Conservation (phyloP, 2,113 vertebrate genomes). For the Nyctereutes procyonoides region DNA sequence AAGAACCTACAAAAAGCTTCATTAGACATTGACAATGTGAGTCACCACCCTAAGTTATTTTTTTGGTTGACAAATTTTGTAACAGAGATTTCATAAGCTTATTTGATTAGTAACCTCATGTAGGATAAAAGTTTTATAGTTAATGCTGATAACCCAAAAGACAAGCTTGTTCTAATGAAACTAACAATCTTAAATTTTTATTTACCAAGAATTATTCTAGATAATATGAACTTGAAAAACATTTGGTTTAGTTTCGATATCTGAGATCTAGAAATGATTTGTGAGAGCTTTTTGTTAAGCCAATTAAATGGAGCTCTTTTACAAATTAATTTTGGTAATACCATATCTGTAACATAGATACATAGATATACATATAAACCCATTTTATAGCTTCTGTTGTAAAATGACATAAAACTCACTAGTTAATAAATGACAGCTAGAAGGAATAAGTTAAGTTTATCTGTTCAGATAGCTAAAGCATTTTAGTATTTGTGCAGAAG, state of each 20-base stretch:
- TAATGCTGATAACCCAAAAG: background rate
- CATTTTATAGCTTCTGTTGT: background rate
- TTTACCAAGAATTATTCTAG: background rate
- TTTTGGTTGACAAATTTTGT: background rate
- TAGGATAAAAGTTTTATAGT: background rate
- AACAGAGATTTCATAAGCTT: background rate
- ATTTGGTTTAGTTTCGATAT: background rate
- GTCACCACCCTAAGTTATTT: background rate
- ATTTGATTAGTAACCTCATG: background rate
- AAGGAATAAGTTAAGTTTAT: background rate
- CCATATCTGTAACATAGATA: background rate
- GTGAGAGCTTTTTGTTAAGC: background rate
- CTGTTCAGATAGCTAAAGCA: background rate
- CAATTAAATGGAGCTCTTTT: background rate
- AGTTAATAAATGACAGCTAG: background rate
- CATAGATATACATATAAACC: background rate
- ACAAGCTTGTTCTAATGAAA: background rate
- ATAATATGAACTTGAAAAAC: background rate
- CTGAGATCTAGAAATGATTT: background rate
- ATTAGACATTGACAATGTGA: background rate
- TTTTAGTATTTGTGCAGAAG: background rate
- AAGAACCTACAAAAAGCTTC: background rate
- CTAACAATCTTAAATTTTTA: background rate
- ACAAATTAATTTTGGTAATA: background rate
- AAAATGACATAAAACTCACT: background rate